Conservation (phyloP, 1,140 invertebrate genomes). For the Akabosia matsudoensis region DNA sequence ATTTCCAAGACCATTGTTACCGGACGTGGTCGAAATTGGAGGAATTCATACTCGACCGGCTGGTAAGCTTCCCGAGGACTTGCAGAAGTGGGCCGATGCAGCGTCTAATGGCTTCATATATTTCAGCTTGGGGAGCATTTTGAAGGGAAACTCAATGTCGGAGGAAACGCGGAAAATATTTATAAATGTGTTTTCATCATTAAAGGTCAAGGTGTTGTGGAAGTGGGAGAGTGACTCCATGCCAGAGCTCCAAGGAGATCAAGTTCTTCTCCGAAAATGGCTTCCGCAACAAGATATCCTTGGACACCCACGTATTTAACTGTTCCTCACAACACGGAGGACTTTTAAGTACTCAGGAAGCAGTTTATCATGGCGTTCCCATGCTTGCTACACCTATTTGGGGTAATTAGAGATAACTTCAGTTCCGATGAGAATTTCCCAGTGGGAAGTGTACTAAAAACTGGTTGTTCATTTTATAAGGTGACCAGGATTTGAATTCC, state of each 20-base stretch:
- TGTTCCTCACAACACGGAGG: conserved; percentile 55
- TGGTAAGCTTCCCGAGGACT: conserved; percentile 54
- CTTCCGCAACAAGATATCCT: conserved; percentile 77
- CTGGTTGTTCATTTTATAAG: not conserved
- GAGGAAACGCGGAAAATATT: conserved; percentile 48
- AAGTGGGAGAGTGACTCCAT: conserved; percentile 50
- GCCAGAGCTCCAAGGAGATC: conserved; percentile 57
- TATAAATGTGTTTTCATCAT: conserved; percentile 48
- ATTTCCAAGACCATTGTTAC: conserved; percentile 49
- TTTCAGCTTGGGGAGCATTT: conserved; percentile 61
- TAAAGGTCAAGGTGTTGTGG: conserved; percentile 51
- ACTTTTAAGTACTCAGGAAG: conserved; percentile 51
- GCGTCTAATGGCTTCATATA: conserved; percentile 58
- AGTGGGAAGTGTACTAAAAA: not conserved
- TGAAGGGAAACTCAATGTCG: conserved; percentile 57
- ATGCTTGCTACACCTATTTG: conserved; percentile 51
- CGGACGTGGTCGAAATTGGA: conserved; percentile 64
- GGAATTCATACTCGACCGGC: conserved; percentile 61
- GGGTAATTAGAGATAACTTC: conserved; percentile 30
- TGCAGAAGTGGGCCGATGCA: not conserved
- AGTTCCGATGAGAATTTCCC: no score
- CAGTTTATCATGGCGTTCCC: conserved; percentile 51
- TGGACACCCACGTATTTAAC: conserved; percentile 48
- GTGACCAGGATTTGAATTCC: conserved; percentile 51
- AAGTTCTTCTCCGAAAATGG: conserved; percentile 67